Conservation (phyloP, 2,113 vertebrate species). For the Leptobrachium leishanense region DNA sequence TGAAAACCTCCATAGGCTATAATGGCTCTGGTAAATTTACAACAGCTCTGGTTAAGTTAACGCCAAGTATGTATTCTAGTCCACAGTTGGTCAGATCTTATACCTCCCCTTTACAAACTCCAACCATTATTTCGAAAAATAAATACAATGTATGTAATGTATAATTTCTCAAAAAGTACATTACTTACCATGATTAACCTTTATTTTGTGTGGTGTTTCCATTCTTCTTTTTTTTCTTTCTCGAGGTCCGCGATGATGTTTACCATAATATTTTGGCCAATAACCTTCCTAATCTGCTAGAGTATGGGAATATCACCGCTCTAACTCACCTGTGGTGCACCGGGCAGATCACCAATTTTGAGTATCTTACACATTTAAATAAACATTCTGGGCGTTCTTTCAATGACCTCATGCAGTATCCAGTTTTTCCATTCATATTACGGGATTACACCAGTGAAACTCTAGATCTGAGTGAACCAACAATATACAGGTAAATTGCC, state of each 20-base stretch:
- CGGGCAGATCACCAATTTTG: conserved; percentile 96
- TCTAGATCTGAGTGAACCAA: conserved; percentile 82
- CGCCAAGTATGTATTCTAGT: too few species aligned
- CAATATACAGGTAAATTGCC: conserved; percentile 79
- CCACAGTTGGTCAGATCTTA: too few species aligned
- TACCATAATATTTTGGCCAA: conserved; percentile 95
- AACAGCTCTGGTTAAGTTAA: too few species aligned
- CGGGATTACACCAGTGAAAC: conserved; percentile 89
- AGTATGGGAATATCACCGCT: conserved; percentile 93
- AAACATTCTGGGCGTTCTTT: conserved; percentile 97
- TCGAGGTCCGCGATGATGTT: conserved; percentile 91
- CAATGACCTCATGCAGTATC: conserved; percentile 98
- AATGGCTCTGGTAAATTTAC: too few species aligned
- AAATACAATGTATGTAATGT: too few species aligned
- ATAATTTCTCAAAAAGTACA: conserved; percentile 18
- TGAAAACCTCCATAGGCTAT: too few species aligned
- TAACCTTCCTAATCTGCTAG: conserved; percentile 92
- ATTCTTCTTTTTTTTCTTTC: conserved; percentile 17
- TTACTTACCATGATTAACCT: too few species aligned
- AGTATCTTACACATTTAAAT: conserved; percentile 97
- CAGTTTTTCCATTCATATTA: conserved; percentile 96
- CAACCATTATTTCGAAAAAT: too few species aligned
- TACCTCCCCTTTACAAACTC: too few species aligned
- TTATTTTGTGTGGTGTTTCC: too few species aligned
- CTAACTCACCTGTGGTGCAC: conserved; percentile 95